phyloP scores from a whole-genome alignment of 1,140 invertebrate species.

The Eueides isabella region DNA sequence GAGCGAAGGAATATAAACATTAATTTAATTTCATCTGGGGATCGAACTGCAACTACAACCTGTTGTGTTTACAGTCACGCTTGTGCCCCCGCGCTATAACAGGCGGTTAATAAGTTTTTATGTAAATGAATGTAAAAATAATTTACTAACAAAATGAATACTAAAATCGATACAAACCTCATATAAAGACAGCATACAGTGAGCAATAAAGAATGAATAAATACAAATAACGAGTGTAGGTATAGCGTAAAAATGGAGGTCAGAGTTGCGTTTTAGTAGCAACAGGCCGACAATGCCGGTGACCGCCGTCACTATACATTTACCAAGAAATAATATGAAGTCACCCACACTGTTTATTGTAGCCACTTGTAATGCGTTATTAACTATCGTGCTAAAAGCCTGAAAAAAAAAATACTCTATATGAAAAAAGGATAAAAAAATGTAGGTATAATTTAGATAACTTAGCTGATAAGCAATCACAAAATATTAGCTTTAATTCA shows the following conservation, averaged over 20 bases:
- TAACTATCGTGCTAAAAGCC: conserved; percentile 93
- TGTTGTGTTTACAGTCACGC: too few relatives aligned
- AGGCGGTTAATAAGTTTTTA: too few relatives aligned
- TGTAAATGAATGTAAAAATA: too few relatives aligned
- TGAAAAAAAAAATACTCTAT: conserved; percentile 54
- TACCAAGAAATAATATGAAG: conserved; percentile 96
- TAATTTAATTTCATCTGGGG: too few relatives aligned
- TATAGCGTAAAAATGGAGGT: conserved; percentile 91
- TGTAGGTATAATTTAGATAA: too few relatives aligned
- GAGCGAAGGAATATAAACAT: too few relatives aligned
- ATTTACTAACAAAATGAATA: not conserved
- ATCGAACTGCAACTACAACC: too few relatives aligned
- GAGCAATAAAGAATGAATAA: conserved; percentile 96
- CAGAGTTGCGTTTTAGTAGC: conserved; percentile 87
- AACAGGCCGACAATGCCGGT: conserved; percentile 89
- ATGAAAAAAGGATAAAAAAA: too few relatives aligned
- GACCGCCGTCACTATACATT: conserved; percentile 92
- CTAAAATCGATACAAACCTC: conserved; percentile 86
- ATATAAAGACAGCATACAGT: conserved; percentile 95
- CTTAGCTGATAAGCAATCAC: too few relatives aligned
- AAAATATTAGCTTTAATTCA: too few relatives aligned
- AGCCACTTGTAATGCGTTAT: conserved; percentile 93
- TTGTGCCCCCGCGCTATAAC: too few relatives aligned
- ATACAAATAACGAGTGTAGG: conserved; percentile 94
- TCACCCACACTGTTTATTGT: conserved; percentile 97